Base-by-base conservation (phyloP, 2,888 invertebrate species). In the Epistrophe eligans region DNA sequence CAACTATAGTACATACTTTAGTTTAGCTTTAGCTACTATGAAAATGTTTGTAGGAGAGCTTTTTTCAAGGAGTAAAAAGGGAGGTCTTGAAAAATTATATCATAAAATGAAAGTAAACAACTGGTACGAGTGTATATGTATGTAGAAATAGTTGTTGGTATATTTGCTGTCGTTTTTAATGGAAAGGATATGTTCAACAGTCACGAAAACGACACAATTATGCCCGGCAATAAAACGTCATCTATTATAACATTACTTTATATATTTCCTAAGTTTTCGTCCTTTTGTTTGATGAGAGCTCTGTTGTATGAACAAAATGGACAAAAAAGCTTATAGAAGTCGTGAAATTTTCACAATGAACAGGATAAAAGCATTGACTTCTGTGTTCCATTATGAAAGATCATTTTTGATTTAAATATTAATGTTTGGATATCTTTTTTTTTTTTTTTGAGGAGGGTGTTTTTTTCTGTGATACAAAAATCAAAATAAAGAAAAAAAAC, bases 131-230 rank as follows among this genome's bases (percentile, higher is more conserved):
- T 7, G 32, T 4, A 7, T 32, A 28, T 28, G 8, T 55, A 28
- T 15, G 10, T 2, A 52, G 17, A 0, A 52, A 19, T 71, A 43
- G 24, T 32, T 45, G 43, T 45, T 45, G 74, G 5, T n/a, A 64
- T 58, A 40, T 58, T 52, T 43, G 43, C 57, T 64, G 64, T 57
- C 70, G 40, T 74, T 74, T 66, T 77, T 82, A 82, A 82, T 85
- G 82, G 77, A 85, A 79, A 73, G 85, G 82, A 85, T 82, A 85
- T 82, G 85, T 82, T 85, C 82, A 82, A 85, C 85, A 85, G 85
- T 82, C 85, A 85, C 85, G 85, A 82, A 74, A 82, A 77, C 71
- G 70, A 62, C 85, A 79, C 82, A 85, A 82, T 85, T 85, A 85
- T 85, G 38, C 52, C 40, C 64, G 85, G 70, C 77, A 82, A 79